These are phyloP conservation scores for Brachionus paranguensis DNA, from an alignment of 1,140 invertebrate genomes.

Conservation along the genomic window DNA sequence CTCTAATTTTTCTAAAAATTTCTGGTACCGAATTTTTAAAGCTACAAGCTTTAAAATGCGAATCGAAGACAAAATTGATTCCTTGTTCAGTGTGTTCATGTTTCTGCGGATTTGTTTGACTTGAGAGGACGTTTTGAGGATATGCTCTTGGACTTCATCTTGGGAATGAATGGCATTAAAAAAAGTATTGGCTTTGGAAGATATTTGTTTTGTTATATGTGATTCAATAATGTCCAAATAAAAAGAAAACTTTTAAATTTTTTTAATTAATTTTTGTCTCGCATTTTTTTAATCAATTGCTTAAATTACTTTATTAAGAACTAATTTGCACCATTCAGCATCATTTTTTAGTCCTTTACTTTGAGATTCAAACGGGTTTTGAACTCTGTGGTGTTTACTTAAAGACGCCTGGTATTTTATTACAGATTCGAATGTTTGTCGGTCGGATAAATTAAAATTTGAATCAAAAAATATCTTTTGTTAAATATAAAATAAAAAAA, in stretches of 20 bases:
- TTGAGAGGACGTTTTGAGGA: not conserved
- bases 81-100: not conserved
- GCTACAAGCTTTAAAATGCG: not conserved
- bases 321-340: not conserved
- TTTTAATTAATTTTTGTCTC: not conserved
- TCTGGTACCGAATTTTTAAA: not conserved
- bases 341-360: not conserved
- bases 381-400: not conserved
- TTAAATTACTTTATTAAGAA: not conserved
- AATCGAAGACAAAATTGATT: slow-evolving; percentile 11
- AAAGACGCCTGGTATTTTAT: not conserved
- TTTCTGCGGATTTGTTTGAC: not conserved
- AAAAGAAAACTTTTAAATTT: slow-evolving; percentile 49
- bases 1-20: slow-evolving; percentile 60
- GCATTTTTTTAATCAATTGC: not conserved
- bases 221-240: slow-evolving; percentile 91
- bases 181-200: slow-evolving; percentile 89
- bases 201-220: slow-evolving; percentile 87
- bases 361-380: not conserved
- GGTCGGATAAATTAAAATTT: slow-evolving; percentile 72
- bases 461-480: slow-evolving; percentile 72
- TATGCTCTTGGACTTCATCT: slow-evolving; percentile 40
- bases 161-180: slow-evolving; percentile 67
- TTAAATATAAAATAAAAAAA: slow-evolving; percentile 41
- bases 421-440: slow-evolving; percentile 56